phyloP scores from a whole-genome alignment of 2,113 vertebrate genomes.

The Serinus canaria region DNA sequence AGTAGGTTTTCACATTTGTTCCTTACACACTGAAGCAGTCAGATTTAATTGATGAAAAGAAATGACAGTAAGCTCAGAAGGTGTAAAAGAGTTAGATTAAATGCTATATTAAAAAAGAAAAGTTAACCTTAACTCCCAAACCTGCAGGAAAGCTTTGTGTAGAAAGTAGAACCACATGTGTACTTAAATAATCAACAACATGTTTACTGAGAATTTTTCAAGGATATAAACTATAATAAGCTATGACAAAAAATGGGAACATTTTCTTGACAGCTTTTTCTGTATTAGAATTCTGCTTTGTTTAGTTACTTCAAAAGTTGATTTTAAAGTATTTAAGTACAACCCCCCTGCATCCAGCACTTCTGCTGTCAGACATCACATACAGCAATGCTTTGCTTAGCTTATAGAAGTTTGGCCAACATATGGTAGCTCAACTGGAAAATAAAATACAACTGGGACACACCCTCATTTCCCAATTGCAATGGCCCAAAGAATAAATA shows the following conservation, averaged over 20 bases:
- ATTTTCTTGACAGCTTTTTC: not conserved
- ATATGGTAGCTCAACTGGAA: not conserved
- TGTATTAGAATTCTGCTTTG: not conserved
- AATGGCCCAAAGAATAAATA: not conserved
- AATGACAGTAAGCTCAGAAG: not conserved
- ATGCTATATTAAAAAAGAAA: not conserved
- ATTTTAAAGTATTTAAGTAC: not conserved
- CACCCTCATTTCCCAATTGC: not conserved
- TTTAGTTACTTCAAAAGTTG: not conserved
- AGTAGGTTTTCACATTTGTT: constrained; percentile 17
- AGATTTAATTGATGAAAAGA: constrained; percentile 41
- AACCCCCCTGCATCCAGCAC: not conserved
- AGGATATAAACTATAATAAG: not conserved
- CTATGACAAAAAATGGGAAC: not conserved
- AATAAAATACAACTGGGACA: not conserved
- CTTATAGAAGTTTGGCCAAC: not conserved
- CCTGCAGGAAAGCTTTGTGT: not conserved
- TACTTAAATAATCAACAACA: not conserved
- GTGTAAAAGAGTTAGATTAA: not conserved
- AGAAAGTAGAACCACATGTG: not conserved
- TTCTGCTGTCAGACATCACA: not conserved
- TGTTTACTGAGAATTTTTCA: not conserved
- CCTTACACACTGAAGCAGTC: not conserved
- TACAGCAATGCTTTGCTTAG: not conserved
- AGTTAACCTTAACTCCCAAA: not conserved